Evolutionary conservation across 2,797 vertebrate genomes (phyloP), one percentile per base, ranked within the genome.

Genomic region (Ispidina lecontei): DNA sequence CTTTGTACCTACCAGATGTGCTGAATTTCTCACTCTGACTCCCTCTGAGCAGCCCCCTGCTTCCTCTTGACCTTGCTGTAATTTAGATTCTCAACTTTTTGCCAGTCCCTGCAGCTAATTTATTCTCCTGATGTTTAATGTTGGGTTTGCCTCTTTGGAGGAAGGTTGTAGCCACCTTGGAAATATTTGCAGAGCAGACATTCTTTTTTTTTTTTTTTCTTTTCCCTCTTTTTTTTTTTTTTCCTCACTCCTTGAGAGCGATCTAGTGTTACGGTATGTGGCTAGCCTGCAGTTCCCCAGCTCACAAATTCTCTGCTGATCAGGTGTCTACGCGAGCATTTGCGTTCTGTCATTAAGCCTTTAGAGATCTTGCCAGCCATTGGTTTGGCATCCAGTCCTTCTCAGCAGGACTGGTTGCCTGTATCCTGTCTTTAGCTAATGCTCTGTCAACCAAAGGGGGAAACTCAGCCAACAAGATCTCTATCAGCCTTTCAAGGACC

Each of bases 401-500:
- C 95, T 93, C 96, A 95, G 93, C 93, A 90, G 94, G 90, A 93
- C 93, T 85, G 79, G 84, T 91, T 94, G 96, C 91, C 87, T 96
- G 90, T 94, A 95, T 93, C 94, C 95, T 94, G 91, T 95, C 93
- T 94, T 96, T 91, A 96, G 90, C 89, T 95, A 95, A 94, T 96
- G 91, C 78, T 95, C 89, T 93, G 93, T 96, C 94, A 94, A 87
- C 95, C 89, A 89, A 93, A 94, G 60, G 55, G 74, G 56, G 72
- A 93, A 96, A 87, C 41, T 77, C 81, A 73, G 91, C 93, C 94
- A 94, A 59, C 81, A 87, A 94, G 96, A 96, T 94, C 88, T 96
- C 95, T 95, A 94, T 96, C 94, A 95, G 93, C 89, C 90, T 96
- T 96, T 96, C 95, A 96, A 90, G 90, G 91, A 91, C 91, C 94